Conservation (phyloP, 2,797 vertebrate genomes). For the Ispidina lecontei region DNA sequence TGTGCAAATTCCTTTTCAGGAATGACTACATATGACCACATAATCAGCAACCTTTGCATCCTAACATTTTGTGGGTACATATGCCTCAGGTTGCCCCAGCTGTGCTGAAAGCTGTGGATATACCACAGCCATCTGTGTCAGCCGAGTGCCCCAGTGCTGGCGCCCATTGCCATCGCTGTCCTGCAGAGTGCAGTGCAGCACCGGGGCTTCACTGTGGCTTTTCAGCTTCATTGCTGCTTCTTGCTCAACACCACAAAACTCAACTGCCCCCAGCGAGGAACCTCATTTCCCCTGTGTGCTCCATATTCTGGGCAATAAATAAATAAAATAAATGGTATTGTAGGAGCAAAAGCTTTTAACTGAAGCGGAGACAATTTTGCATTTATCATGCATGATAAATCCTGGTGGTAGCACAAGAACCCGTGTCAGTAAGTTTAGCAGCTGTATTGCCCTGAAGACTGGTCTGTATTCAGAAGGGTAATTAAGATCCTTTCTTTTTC, state of each 20-base stretch:
- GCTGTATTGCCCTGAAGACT: background rate
- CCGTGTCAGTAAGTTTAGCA: background rate
- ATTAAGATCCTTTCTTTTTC: background rate
- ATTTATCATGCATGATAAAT: background rate
- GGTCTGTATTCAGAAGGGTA: background rate
- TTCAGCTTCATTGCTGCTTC: background rate
- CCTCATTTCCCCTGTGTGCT: background rate
- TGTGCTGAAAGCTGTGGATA: background rate
- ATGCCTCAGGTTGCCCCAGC: background rate
- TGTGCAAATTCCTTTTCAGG: background rate
- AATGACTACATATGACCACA: background rate
- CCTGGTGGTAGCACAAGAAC: background rate
- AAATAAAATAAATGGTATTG: background rate
- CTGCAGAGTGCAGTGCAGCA: background rate
- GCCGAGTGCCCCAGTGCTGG: rapidly evolving
- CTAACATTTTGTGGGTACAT: rapidly evolving
- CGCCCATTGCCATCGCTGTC: background rate
- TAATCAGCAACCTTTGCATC: background rate
- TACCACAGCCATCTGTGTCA: background rate
- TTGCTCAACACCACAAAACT: background rate
- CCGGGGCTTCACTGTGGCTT: background rate
- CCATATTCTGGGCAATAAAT: background rate
- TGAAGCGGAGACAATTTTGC: background rate
- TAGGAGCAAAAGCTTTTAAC: background rate
- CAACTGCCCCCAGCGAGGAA: rapidly evolving